Conservation (phyloP, 2,888 invertebrate species). For the Diplolepis rosae region DNA sequence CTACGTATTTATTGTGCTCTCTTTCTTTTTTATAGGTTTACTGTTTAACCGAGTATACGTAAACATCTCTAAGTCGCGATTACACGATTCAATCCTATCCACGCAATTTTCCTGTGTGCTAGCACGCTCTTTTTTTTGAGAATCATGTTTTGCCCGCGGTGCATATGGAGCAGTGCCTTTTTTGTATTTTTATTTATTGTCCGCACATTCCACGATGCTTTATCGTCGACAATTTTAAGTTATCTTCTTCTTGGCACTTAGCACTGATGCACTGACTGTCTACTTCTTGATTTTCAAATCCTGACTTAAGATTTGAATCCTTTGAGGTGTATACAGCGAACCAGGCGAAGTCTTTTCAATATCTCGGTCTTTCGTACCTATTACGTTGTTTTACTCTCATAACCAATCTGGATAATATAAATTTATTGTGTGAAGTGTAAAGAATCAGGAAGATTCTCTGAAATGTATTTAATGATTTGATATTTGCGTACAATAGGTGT, state of each 20-base stretch:
- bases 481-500: conserved; percentile 43
- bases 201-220: conserved; percentile 19
- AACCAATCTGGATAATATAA: conserved; percentile 13
- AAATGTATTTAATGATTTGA: conserved; percentile 27
- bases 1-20: conserved; percentile 31
- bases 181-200: conserved; percentile 30
- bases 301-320: not conserved
- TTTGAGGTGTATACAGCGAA: not conserved
- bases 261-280: not conserved
- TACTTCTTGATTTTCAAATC: conserved; percentile 11
- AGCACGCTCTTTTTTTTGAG: conserved; percentile 18
- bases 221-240: conserved; percentile 6
- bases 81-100: conserved; percentile 6
- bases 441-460: conserved; percentile 20
- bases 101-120: conserved; percentile 17
- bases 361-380: conserved; percentile 23
- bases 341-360: conserved; percentile 4
- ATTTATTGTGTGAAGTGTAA: conserved; percentile 28
- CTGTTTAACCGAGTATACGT: conserved; percentile 20
- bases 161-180: not conserved
- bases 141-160: not conserved
- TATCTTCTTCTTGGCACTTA: conserved; percentile 1
- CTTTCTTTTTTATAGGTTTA: conserved; percentile 27
- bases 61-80: conserved; percentile 25
- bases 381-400: conserved; percentile 18